Conservation (phyloP, 2,113 vertebrate genomes). For the Dicerorhinus sumatrensis region DNA sequence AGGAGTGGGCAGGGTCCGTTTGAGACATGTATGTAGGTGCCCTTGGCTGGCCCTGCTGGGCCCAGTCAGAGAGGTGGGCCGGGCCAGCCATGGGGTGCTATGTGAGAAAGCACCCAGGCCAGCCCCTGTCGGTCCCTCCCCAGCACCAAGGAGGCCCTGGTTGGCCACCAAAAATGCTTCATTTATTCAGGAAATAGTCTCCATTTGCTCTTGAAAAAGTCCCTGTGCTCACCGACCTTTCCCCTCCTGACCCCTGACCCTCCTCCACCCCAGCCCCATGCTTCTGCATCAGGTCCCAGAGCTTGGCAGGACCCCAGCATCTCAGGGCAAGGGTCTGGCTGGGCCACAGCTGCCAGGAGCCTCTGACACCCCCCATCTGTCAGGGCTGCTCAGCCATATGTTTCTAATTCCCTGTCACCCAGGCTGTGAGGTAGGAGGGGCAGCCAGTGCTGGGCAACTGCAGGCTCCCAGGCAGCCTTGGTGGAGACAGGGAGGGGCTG, state of each 20-base stretch:
- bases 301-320: neutral
- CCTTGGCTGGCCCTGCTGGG: neutral
- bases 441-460: rapidly evolving
- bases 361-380: neutral
- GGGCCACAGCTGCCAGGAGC: rapidly evolving
- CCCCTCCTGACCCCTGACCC: neutral
- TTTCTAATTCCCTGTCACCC: neutral
- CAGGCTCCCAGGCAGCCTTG: neutral
- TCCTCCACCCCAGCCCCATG: neutral
- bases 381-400: neutral
- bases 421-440: neutral
- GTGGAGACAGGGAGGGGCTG: neutral
- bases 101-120: no score
- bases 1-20: neutral
- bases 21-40: rapidly evolving
- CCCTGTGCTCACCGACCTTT: neutral
- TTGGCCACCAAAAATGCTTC: neutral
- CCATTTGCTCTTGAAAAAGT: neutral
- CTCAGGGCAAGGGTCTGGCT: neutral
- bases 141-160: neutral
- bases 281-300: neutral
- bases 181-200: neutral
- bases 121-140: no score
- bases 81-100: neutral
- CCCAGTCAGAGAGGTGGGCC: neutral